Evolutionary conservation across 2,888 invertebrate genomes (phyloP), one percentile per base, ranked within the genome.

Genomic region (Ernsta delagoae): DNA sequence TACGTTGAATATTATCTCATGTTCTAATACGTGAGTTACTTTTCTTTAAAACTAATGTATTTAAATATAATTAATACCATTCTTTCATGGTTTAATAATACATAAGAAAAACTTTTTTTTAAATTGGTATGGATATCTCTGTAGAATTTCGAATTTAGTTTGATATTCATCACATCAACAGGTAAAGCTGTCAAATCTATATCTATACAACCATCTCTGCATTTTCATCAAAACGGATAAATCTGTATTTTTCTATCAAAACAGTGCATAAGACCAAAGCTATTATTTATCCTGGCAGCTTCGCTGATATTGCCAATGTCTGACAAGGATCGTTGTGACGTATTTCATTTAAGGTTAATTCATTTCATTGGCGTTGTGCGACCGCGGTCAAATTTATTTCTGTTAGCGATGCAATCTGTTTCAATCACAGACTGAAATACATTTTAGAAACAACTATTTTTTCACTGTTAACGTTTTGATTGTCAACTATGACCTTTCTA

Each of bases 331-430:
- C 62, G 57, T 5, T 56, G 24, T 68, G 68, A 68, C 61, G 68
- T 68, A 62, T 61, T 62, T 68, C 62, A 68, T 68, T 68, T 68
- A 68, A 68, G 68, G 68, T 68, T 68, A 68, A 68, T 68, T 62
- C 62, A 62, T 68, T 68, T 62, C 68, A 68, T 68, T 68, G 68
- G 68, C 67, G 48, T 57, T 54, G 61, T 36, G 67, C 57, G 68
- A 62, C 57, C 68, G 68, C 57, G 50, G 57, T 60, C 62, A 57
- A 62, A 68, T 57, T 62, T 62, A 68, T 68, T 61, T 68, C 68
- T 62, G 62, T 48, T 62, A 50, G 56, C 36, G 12, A 68, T 68
- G 68, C 68, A 68, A 68, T 68, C 34, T 39, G 9, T 5, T 60
- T 68, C 68, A 62, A 57, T 68, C 62, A 56, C 61, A 24, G 24